A percentile compares a stretch with the other conserved stretches of the same genome.
Conservation (phyloP, 2,797 vertebrate genomes). For the Pygocentrus nattereri region DNA sequence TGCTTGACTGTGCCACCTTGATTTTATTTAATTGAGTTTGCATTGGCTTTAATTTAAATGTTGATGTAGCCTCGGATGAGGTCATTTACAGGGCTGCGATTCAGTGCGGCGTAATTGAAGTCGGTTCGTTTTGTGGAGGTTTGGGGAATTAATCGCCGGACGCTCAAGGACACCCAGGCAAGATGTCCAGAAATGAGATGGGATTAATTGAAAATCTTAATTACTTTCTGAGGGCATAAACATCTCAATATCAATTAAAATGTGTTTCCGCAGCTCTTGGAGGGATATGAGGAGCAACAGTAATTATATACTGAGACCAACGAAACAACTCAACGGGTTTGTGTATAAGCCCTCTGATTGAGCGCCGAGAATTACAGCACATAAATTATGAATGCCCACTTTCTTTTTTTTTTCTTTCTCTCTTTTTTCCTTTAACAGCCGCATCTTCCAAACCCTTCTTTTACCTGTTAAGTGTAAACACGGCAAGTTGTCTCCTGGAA, state of each 20-base stretch:
- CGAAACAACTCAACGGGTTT: conserved; percentile 76
- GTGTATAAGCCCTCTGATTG: conserved; percentile 79
- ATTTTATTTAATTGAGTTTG: conserved; percentile 78
- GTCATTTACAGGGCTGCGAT: conserved; percentile 77
- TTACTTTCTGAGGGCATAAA: conserved; percentile 88
- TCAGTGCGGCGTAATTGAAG: conserved; percentile 80
- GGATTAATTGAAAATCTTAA: conserved; percentile 90
- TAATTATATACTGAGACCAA: conserved; percentile 85
- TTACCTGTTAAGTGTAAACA: conserved; percentile 76
- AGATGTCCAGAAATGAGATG: conserved; percentile 86
- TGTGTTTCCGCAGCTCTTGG: conserved; percentile 82
- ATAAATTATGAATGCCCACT: conserved; percentile 81
- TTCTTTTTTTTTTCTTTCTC: conserved; percentile 60
- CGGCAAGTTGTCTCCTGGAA: conserved; percentile 76
- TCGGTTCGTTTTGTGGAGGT: conserved; percentile 74
- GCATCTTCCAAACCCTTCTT: conserved; percentile 60
- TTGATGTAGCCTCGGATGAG: conserved; percentile 79
- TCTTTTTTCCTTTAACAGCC: neutral
- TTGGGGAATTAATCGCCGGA: conserved; percentile 81
- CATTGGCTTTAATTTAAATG: conserved; percentile 80
- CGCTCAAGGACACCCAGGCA: conserved; percentile 82
- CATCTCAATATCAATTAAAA: conserved; percentile 89
- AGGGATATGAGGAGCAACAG: conserved; percentile 82
- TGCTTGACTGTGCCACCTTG: conserved; percentile 64
- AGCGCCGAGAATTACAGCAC: conserved; percentile 75